Conservation (phyloP, 2,888 invertebrate species). For the Aquatica leii region DNA sequence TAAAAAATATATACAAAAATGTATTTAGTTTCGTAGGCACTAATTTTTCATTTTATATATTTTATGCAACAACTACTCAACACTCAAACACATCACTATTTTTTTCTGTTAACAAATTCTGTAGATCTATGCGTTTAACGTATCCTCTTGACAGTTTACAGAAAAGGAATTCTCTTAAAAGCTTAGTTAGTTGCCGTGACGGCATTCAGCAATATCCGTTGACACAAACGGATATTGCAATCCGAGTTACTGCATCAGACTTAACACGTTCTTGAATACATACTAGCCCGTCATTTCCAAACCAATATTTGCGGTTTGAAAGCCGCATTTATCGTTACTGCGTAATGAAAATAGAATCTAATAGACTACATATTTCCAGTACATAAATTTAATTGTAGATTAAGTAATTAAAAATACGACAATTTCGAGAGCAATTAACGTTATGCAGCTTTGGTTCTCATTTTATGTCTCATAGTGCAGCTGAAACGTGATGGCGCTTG, state of each 20-base stretch:
- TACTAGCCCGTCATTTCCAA: constrained; percentile 13
- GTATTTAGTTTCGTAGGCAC: too few relatives aligned
- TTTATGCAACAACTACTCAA: too few relatives aligned
- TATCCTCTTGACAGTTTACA: neutral
- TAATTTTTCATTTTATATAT: too few relatives aligned
- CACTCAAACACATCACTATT: neutral
- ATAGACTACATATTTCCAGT: neutral
- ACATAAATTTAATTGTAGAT: constrained; percentile 3
- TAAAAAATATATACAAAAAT: too few relatives aligned
- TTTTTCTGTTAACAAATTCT: neutral
- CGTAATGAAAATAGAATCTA: constrained; percentile 18
- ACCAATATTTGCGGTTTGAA: constrained; percentile 24
- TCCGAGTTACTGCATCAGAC: constrained; percentile 15
- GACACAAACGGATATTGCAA: constrained; percentile 31
- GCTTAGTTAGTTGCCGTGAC: neutral
- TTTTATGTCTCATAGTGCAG: constrained; percentile 20
- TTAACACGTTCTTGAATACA: constrained; percentile 13
- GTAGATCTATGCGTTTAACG: neutral
- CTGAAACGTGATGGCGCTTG: constrained; percentile 26
- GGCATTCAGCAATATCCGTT: neutral
- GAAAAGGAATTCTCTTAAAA: constrained; percentile 4
- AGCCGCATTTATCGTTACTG: constrained; percentile 18
- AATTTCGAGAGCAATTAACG: too few relatives aligned
- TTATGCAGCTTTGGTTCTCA: constrained; percentile 14
- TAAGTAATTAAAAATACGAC: constrained; percentile 13